phyloP scores from a whole-genome alignment of 2,113 vertebrate genomes.

The Boulengerochromis microlepis region DNA sequence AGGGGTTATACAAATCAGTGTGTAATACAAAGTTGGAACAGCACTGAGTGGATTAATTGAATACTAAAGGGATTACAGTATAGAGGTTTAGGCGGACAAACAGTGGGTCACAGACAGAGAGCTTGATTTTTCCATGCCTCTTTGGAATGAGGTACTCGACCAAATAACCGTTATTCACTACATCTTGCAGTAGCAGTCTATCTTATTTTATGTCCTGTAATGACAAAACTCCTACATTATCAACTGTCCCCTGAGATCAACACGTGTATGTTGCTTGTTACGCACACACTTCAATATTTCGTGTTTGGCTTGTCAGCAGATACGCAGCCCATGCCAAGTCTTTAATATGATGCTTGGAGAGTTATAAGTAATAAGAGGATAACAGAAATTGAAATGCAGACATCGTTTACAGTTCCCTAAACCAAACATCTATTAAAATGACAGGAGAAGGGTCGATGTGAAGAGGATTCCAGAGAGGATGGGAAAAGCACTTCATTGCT shows the following conservation, averaged over 20 bases:
- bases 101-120: constrained; percentile 51
- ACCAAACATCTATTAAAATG: constrained; percentile 97
- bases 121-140: constrained; percentile 32
- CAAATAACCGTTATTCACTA: background rate
- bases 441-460: constrained; percentile 85
- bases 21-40: constrained; percentile 58
- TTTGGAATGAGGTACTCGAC: constrained; percentile 27
- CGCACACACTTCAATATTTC: constrained; percentile 6
- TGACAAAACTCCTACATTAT: background rate
- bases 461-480: constrained; percentile 82
- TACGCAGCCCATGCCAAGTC: constrained; percentile 76
- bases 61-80: constrained; percentile 63
- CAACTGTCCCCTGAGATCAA: constrained; percentile 6
- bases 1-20: constrained; percentile 58
- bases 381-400: constrained; percentile 88
- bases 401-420: constrained; percentile 94
- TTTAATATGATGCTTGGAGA: constrained; percentile 84
- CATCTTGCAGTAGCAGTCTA: background rate
- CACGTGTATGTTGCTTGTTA: background rate
- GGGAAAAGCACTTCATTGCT: constrained; percentile 87
- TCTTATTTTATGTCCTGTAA: background rate
- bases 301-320: constrained; percentile 20
- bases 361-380: constrained; percentile 93
- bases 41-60: constrained; percentile 65
- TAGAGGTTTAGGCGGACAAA: constrained; percentile 60